Evolutionary conservation across 1,140 invertebrate species (phyloP).

Genomic region (Drosophila repleta): DNA sequence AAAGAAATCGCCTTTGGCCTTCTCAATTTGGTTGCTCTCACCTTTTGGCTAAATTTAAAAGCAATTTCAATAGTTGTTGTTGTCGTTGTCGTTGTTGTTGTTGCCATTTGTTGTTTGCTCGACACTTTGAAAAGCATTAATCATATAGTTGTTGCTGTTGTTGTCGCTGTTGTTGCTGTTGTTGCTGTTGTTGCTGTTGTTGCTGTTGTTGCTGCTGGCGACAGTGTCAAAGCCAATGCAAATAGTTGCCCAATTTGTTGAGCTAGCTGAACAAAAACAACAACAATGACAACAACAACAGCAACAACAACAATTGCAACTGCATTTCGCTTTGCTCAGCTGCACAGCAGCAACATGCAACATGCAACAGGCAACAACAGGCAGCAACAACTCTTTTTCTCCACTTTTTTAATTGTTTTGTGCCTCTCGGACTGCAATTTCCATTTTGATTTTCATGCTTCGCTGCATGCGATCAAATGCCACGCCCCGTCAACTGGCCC

Average conservation of each 20-base stretch:
- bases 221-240: conserved; percentile 69
- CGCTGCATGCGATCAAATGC: conserved; percentile 30
- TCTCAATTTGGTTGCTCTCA: conserved; percentile 15
- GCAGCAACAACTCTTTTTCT: conserved; percentile 32
- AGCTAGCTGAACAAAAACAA: conserved; percentile 13
- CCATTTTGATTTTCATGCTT: conserved; percentile 72
- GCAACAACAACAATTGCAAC: conserved; percentile 45
- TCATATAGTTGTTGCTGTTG: conserved; percentile 39
- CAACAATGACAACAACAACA: background rate
- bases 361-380: conserved; percentile 38
- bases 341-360: conserved; percentile 24
- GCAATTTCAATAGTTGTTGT: conserved; percentile 24
- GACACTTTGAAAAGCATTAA: conserved; percentile 61
- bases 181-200: conserved; percentile 3
- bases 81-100: conserved; percentile 1
- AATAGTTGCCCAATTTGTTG: conserved; percentile 29
- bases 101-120: conserved; percentile 16
- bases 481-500: background rate
- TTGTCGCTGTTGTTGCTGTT: no score
- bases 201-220: conserved; percentile 18
- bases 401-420: conserved; percentile 52
- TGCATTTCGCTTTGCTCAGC: conserved; percentile 64
- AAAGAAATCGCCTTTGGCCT: conserved; percentile 5
- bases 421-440: conserved; percentile 51
- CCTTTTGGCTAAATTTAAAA: conserved; percentile 47